phyloP scores from a whole-genome alignment of 2,888 invertebrate species.

The Spialia ferax region DNA sequence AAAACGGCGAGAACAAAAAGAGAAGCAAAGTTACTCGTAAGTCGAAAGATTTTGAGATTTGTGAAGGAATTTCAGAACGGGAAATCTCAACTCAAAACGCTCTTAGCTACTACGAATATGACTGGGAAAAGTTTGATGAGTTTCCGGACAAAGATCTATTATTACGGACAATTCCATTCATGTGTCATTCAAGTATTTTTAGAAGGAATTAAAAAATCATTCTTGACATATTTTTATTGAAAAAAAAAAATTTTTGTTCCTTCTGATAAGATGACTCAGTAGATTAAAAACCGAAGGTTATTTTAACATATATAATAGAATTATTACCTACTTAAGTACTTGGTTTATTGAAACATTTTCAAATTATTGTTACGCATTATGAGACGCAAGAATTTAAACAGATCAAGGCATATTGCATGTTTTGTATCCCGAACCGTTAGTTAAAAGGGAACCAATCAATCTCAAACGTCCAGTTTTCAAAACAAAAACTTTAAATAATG shows the following conservation, averaged over 20 bases:
- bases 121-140: conserved; percentile 43
- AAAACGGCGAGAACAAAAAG: conserved; percentile 15
- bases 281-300: too few relatives aligned
- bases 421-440: conserved; percentile 12
- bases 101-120: too few relatives aligned
- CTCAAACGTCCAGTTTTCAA: conserved; percentile 26
- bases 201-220: neutral
- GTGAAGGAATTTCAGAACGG: conserved; percentile 3
- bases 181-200: conserved; percentile 4
- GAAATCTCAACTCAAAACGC: conserved; percentile 17
- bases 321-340: too few relatives aligned
- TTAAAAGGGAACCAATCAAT: conserved; percentile 32
- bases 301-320: too few relatives aligned
- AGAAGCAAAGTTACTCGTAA: neutral
- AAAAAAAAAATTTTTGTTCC: too few relatives aligned
- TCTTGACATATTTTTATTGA: too few relatives aligned
- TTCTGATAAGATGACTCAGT: too few relatives aligned
- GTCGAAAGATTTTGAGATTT: conserved; percentile 24
- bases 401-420: neutral
- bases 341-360: neutral
- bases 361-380: neutral
- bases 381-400: neutral
- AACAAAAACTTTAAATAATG: conserved; percentile 26
- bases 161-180: conserved; percentile 13
- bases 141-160: conserved; percentile 39